phyloP scores from a whole-genome alignment of 1,140 invertebrate genomes.

The Mylabris phalerata region DNA sequence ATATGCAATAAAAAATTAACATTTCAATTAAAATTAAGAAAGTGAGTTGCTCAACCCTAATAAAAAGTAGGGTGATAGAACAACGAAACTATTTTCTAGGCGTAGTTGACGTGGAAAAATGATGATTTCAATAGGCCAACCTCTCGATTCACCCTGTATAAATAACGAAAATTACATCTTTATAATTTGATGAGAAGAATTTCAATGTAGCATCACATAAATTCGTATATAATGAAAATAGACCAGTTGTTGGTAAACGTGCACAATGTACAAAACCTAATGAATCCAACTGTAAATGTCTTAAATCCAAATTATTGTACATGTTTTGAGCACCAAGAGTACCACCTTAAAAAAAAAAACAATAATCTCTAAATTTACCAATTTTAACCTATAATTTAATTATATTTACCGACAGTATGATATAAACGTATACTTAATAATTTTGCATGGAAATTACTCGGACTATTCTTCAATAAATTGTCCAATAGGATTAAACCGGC shows the following conservation, averaged over 20 bases:
- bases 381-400: too few relatives aligned
- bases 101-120: too few relatives aligned
- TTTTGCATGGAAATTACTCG: constrained; percentile 73
- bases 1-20: too few relatives aligned
- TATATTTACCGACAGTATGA: constrained; percentile 55
- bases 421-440: constrained; percentile 66
- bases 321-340: constrained; percentile 59
- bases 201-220: constrained; percentile 67
- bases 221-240: constrained; percentile 56
- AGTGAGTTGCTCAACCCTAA: too few relatives aligned
- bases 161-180: constrained; percentile 57
- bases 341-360: constrained; percentile 48
- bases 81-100: too few relatives aligned
- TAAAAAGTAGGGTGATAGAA: too few relatives aligned
- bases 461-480: constrained; percentile 60
- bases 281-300: constrained; percentile 92
- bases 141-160: not conserved
- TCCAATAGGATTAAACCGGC: constrained; percentile 63
- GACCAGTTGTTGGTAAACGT: constrained; percentile 61
- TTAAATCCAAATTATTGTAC: constrained; percentile 74
- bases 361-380: too few relatives aligned
- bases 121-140: too few relatives aligned
- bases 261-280: constrained; percentile 77
- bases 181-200: constrained; percentile 81
- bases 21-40: too few relatives aligned